Evolutionary conservation across 2,888 invertebrate species (phyloP).

Genomic region (Camponotus fellah): DNA sequence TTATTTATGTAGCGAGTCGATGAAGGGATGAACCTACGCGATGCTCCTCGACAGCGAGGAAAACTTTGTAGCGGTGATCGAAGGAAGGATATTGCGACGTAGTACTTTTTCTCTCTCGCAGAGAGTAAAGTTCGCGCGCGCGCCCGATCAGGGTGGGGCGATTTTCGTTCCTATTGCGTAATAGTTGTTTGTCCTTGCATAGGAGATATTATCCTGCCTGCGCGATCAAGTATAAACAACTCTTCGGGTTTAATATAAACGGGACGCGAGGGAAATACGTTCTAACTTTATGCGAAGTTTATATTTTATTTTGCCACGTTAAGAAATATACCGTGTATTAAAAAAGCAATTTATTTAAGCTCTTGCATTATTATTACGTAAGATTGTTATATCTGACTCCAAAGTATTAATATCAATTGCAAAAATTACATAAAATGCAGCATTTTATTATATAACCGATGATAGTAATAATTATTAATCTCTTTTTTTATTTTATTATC

Average conservation of each 20-base stretch:
- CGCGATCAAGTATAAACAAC: constrained; percentile 26
- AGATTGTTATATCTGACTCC: neutral
- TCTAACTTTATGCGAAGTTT: constrained; percentile 10
- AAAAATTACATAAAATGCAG: neutral
- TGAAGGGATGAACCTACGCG: constrained; percentile 4
- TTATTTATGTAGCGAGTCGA: constrained; percentile 49
- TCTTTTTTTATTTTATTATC: neutral
- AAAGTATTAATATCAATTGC: constrained; percentile 6
- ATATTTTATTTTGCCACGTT: neutral
- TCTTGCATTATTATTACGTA: neutral
- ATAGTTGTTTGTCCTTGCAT: constrained; percentile 18
- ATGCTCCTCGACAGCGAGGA: neutral
- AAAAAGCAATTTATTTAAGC: neutral
- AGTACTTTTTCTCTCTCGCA: neutral
- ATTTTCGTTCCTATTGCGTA: constrained; percentile 36
- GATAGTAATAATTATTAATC: neutral
- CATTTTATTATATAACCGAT: neutral
- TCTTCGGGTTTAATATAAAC: constrained; percentile 22
- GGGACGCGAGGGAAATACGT: neutral
- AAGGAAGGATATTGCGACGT: constrained; percentile 40
- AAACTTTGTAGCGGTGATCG: neutral
- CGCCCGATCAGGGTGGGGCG: constrained; percentile 22
- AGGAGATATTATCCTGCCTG: neutral
- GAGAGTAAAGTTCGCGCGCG: constrained; percentile 10
- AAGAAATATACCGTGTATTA: neutral